Evolutionary conservation across 2,113 vertebrate genomes (phyloP).

Genomic region (Crotalus helleri): DNA sequence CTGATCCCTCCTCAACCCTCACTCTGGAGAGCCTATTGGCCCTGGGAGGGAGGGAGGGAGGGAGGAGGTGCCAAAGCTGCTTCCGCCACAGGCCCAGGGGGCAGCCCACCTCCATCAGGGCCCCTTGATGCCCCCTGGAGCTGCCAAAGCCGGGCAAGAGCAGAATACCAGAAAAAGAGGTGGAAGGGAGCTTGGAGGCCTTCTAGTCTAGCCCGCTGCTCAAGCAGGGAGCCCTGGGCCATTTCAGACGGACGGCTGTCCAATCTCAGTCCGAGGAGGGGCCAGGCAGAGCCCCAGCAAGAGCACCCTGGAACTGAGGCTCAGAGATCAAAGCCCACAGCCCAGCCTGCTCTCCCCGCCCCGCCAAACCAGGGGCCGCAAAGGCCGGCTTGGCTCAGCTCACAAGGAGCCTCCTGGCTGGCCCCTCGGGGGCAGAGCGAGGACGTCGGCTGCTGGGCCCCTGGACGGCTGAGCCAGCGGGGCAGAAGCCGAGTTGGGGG

Average conservation of each 20-base stretch:
- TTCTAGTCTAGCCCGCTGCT: too few species aligned
- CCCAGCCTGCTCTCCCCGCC: background rate
- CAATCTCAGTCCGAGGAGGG: background rate
- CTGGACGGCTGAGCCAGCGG: too few species aligned
- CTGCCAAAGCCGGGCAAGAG: background rate
- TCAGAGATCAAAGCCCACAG: background rate
- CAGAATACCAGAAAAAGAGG: too few species aligned
- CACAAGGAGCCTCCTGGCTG: background rate
- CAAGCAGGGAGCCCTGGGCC: too few species aligned
- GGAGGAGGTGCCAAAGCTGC: too few species aligned
- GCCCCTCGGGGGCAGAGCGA: background rate
- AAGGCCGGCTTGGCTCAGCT: accelerated
- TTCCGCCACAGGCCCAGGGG: background rate
- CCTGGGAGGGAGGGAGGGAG: background rate
- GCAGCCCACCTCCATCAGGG: background rate
- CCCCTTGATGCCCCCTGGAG: background rate
- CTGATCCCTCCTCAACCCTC: background rate
- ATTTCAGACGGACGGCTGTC: too few species aligned
- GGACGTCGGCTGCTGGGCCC: background rate
- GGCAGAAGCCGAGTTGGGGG: too few species aligned
- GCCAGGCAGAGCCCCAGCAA: too few species aligned
- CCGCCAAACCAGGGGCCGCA: background rate
- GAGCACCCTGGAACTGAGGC: background rate
- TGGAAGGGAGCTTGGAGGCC: too few species aligned
- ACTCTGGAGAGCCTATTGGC: background rate